Conservation (phyloP, 2,888 invertebrate genomes). For the Pyrrhia umbra region DNA sequence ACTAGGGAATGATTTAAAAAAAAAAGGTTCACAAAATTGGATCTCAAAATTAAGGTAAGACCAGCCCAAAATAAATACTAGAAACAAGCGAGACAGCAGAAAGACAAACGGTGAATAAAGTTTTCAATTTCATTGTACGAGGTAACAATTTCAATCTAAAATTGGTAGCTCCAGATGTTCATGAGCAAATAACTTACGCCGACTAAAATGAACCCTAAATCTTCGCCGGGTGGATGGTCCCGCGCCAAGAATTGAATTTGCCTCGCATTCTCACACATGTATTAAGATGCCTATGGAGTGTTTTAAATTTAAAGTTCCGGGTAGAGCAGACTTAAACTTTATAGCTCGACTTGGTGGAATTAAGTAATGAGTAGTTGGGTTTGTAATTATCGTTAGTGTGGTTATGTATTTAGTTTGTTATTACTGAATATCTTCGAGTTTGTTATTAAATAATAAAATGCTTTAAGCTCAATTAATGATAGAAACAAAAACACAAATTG, state of each 20-base stretch:
- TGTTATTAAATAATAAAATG: neutral
- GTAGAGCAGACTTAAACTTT: constrained; percentile 49
- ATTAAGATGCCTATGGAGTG: constrained; percentile 63
- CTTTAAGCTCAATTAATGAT: no score
- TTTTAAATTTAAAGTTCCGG: constrained; percentile 61
- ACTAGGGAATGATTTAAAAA: neutral
- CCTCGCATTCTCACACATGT: constrained; percentile 72
- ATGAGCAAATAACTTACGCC: constrained; percentile 85
- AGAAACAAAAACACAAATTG: no score
- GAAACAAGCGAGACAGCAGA: constrained; percentile 33
- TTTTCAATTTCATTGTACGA: constrained; percentile 77
- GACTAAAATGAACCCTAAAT: constrained; percentile 87
- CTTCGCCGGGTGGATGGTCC: constrained; percentile 80
- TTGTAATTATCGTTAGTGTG: constrained; percentile 41
- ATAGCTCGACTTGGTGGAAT: constrained; percentile 48
- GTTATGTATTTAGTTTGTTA: constrained; percentile 13
- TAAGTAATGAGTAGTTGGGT: constrained; percentile 53
- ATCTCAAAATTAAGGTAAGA: constrained; percentile 8
- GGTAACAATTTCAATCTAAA: constrained; percentile 82
- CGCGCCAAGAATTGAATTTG: constrained; percentile 87
- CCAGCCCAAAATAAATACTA: constrained; percentile 38
- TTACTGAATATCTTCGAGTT: constrained; percentile 1
- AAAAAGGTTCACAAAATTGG: constrained; percentile 6
- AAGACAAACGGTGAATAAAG: constrained; percentile 66
- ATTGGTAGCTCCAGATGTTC: constrained; percentile 85